Percentiles rank a stretch among this genome's conserved stretches.
phyloP scores from a whole-genome alignment of 2,888 invertebrate species.

The Zootermopsis nevadensis region DNA sequence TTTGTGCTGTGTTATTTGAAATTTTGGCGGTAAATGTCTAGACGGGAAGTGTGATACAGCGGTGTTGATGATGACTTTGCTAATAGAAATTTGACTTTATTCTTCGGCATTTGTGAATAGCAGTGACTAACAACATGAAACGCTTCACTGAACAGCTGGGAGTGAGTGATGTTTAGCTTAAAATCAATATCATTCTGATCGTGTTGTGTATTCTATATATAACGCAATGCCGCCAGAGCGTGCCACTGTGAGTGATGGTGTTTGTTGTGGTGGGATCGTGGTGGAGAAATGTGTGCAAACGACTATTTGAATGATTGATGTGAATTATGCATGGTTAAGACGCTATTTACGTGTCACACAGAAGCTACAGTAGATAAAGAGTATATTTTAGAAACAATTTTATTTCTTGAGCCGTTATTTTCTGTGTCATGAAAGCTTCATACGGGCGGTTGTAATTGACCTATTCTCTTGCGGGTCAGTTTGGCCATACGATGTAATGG shows the following conservation, averaged over 20 bases:
- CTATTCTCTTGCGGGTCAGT: background rate
- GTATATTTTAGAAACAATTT: background rate
- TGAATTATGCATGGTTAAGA: background rate
- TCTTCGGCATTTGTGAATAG: background rate
- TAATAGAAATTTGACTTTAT: background rate
- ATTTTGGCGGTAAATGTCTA: constrained; percentile 32
- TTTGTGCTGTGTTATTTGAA: constrained; percentile 17
- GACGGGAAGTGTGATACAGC: background rate
- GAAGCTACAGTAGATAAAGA: background rate
- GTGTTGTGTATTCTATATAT: constrained; percentile 27
- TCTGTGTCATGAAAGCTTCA: background rate
- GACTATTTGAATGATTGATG: background rate
- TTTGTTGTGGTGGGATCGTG: constrained; percentile 33
- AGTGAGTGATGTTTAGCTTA: constrained; percentile 13
- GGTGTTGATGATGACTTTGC: background rate
- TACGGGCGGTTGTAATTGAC: background rate
- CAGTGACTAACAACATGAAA: background rate
- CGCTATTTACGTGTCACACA: too few species aligned
- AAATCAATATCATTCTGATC: constrained; percentile 27
- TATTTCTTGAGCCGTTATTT: background rate
- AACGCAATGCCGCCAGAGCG: constrained; percentile 26
- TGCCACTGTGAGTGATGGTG: constrained; percentile 13
- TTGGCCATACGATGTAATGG: background rate
- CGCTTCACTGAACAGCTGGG: background rate
- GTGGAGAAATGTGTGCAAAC: background rate